Percentiles rank a stretch among this genome's conserved stretches.
phyloP scores from a whole-genome alignment of 2,888 invertebrate species.

The Protodeltote pygarga region DNA sequence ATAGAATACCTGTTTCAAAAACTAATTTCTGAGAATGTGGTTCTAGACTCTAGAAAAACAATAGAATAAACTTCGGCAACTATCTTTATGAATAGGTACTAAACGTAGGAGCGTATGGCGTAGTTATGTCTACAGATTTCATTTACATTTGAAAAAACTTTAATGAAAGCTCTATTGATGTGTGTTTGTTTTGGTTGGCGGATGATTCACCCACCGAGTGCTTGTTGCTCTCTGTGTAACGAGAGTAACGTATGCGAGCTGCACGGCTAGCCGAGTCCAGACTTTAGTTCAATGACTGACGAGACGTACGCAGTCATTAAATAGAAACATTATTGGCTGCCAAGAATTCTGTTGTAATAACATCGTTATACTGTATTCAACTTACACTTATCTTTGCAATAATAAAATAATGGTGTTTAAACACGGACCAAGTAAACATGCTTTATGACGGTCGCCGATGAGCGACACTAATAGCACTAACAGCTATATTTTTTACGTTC shows the following conservation, averaged over 20 bases:
- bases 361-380: constrained; percentile 31
- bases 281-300: constrained; percentile 53
- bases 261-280: constrained; percentile 39
- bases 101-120: constrained; percentile 5
- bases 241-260: constrained; percentile 34
- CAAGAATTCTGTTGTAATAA: constrained; percentile 51
- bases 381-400: constrained; percentile 31
- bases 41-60: constrained; percentile 23
- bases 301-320: constrained; percentile 48
- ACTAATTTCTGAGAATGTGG: constrained; percentile 17
- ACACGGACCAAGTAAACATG: constrained; percentile 27
- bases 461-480: constrained; percentile 41
- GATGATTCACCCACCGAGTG: constrained; percentile 43
- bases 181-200: constrained; percentile 40
- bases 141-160: constrained; percentile 1
- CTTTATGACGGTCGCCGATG: constrained; percentile 39
- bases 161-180: constrained; percentile 15
- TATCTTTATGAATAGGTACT: constrained; percentile 24
- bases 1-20: constrained; percentile 20
- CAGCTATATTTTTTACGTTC: constrained; percentile 18
- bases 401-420: constrained; percentile 37
- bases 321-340: constrained; percentile 52
- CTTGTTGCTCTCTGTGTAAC: constrained; percentile 37
- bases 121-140: constrained; percentile 2
- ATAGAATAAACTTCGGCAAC: constrained; percentile 29